These are phyloP conservation scores for Drosophila vallismaia DNA, from an alignment of 2,888 invertebrate genomes.

Conservation along the genomic window DNA sequence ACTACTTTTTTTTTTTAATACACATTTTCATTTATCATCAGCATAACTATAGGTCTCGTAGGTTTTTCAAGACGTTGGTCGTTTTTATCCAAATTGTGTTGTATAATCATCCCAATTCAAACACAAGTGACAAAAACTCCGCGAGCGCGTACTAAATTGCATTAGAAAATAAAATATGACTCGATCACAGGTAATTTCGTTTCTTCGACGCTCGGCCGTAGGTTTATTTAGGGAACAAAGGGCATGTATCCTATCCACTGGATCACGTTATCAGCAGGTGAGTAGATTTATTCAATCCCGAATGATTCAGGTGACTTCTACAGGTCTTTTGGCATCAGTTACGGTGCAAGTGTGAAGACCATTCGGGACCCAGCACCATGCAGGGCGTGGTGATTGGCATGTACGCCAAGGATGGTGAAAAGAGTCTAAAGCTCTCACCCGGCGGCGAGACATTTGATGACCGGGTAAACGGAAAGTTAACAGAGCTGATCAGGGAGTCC, in stretches of 20 bases:
- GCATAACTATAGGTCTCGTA: background rate
- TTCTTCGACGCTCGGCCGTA: conserved; percentile 34
- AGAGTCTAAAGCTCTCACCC: conserved; percentile 81
- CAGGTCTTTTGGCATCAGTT: background rate
- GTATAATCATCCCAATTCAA: background rate
- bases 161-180: conserved; percentile 41
- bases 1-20: conserved; percentile 9
- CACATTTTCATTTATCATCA: conserved; percentile 2
- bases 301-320: background rate
- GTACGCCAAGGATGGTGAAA: conserved; percentile 82
- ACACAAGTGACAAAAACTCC: conserved; percentile 1
- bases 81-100: conserved; percentile 28
- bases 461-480: conserved; percentile 82
- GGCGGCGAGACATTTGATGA: conserved; percentile 84
- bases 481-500: conserved; percentile 80
- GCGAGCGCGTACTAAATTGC: conserved; percentile 26
- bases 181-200: conserved; percentile 14
- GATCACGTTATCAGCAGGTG: conserved; percentile 21
- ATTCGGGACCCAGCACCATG: conserved; percentile 20
- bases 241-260: background rate
- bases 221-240: conserved; percentile 28
- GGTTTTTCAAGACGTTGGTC: conserved; percentile 11
- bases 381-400: conserved; percentile 85
- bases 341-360: conserved; percentile 53
- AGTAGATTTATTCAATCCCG: conserved; percentile 1